A percentile compares a stretch with the other conserved stretches of the same genome.
These are phyloP conservation scores for Burhinus oedicnemus DNA, from an alignment of 2,113 vertebrate genomes.

Conservation along the genomic window DNA sequence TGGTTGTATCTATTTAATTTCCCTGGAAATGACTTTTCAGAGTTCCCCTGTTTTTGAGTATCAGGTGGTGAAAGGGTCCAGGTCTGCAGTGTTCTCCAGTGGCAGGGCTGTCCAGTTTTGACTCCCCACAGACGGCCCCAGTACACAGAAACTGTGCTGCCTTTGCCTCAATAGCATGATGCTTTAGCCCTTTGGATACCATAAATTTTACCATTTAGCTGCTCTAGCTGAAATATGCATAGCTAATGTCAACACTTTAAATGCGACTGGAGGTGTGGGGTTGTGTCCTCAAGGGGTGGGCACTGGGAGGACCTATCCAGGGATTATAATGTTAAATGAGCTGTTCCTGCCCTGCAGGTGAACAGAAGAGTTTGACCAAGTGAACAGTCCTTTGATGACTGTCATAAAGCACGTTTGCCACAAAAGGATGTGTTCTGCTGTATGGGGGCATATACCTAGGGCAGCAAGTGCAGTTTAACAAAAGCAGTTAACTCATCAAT, in stretches of 20 bases:
- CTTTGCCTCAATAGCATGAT: not conserved
- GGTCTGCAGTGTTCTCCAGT: not conserved
- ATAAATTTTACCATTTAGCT: not conserved
- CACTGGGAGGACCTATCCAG: not conserved
- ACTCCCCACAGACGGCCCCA: not conserved
- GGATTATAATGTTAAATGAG: not conserved
- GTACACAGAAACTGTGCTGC: not conserved
- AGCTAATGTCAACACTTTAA: not conserved
- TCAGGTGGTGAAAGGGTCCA: not conserved
- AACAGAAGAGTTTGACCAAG: not conserved
- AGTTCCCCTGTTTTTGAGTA: not conserved
- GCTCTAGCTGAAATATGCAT: rapidly evolving
- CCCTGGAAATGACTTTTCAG: not conserved
- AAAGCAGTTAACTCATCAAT: not conserved
- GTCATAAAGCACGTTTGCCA: not conserved
- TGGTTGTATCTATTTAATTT: not conserved
- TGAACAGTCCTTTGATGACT: not conserved
- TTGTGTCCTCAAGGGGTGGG: not conserved
- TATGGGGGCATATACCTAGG: not conserved
- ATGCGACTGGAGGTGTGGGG: rapidly evolving
- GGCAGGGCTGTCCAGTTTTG: not conserved
- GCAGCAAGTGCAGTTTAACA: not conserved
- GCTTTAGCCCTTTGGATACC: not conserved
- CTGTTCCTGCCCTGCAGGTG: not conserved
- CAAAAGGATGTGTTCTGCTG: not conserved